Base-by-base conservation (phyloP, 1,140 invertebrate species). In the Bilobella aurantiaca region DNA sequence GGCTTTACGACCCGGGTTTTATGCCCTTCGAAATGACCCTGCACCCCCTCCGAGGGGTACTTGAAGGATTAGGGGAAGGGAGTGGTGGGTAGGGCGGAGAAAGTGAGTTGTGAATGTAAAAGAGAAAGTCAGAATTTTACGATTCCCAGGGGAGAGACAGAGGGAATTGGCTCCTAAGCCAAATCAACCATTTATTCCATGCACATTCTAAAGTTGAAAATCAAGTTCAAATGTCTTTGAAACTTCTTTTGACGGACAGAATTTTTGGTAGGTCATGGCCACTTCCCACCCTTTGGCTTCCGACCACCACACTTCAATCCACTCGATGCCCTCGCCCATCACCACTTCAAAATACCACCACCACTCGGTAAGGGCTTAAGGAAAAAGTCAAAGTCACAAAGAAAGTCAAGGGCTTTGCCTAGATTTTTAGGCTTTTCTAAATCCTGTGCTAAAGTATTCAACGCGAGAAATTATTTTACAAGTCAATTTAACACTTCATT, bases 51-150 rank as follows among this genome's bases (percentile, higher is more conserved):
- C 5, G 58, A 30, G 23, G 27, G 58, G 28, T 59, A 16, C 3
- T 59, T 28, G 16, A 23, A 8, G 31, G 3, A 12, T 59, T n/a
- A 46, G 14, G 14, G 28, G 27, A 28, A 28, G 27, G 28, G 58
- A 16, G 12, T 59, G 53, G n/a, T 28, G 53, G n/a, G 53, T 8
- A 8, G 5, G 8, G n/a, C n/a, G 53, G n/a, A 8, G n/a, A 28
- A 23, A 12, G 8, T 42, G 42, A n/a, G 60, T 28, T 37, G 89
- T 71, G 37, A 37, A 46, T 42, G 34, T 18, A 42, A 42, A 42
- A 12, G 34, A 42, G 34, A 12, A 18, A 42, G 34, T 8, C 34
- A 12, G 34, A 42, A 42, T 42, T 42, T 42, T 42, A 42, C 34
- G 34, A 42, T 18, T 18, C 34, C 18, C 34, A 42, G 8, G 8